Percentiles rank a stretch among this genome's conserved stretches.
Conservation (phyloP, 2,888 invertebrate species). For the Nomada goodeniana region DNA sequence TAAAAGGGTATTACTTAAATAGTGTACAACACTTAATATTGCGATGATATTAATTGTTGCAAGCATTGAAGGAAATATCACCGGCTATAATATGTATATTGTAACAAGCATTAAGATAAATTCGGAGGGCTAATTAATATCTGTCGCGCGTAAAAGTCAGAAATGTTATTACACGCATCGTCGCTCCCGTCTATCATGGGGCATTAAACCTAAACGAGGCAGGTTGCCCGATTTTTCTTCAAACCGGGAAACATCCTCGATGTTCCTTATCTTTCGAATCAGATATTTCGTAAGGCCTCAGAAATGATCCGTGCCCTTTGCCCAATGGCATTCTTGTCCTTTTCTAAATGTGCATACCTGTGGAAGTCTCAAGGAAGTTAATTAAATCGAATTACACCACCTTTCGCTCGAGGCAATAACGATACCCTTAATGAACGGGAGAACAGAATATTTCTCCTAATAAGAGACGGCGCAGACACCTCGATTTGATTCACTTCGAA, state of each 20-base stretch:
- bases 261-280: constrained; percentile 17
- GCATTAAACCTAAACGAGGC: neutral
- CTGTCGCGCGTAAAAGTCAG: too few species aligned
- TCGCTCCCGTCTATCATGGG: too few species aligned
- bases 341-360: neutral
- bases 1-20: too few species aligned
- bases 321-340: constrained; percentile 19
- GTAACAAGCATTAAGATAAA: too few species aligned
- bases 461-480: constrained; percentile 34
- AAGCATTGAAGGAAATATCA: too few species aligned
- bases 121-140: too few species aligned
- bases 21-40: too few species aligned
- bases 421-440: constrained; percentile 63
- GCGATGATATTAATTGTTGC: too few species aligned
- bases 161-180: too few species aligned
- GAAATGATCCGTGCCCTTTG: constrained; percentile 20
- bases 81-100: too few species aligned
- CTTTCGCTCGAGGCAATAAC: constrained; percentile 64
- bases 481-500: constrained; percentile 6
- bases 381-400: constrained; percentile 75
- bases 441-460: constrained; percentile 25
- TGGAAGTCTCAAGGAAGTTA: constrained; percentile 57
- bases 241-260: neutral
- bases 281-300: constrained; percentile 6
- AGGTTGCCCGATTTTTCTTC: neutral